A percentile compares a stretch with the other conserved stretches of the same genome.
These are phyloP conservation scores for Oncorhynchus tshawytscha DNA, from an alignment of 2,113 vertebrate genomes.

Conservation along the genomic window DNA sequence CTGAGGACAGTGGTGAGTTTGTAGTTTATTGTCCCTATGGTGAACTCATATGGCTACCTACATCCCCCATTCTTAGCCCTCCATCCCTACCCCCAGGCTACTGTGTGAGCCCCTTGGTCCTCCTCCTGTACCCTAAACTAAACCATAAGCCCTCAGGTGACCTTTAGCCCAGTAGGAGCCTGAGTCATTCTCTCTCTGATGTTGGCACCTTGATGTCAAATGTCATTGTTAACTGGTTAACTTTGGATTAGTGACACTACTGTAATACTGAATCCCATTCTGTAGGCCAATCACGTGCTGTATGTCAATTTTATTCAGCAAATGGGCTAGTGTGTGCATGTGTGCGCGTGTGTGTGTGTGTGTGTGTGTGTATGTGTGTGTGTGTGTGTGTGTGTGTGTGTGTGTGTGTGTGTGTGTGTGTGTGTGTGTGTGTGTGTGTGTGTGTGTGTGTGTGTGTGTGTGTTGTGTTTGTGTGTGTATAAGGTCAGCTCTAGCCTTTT, in stretches of 20 bases:
- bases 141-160: conserved; percentile 20
- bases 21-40: conserved; percentile 55
- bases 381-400: not conserved
- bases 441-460: too few species aligned
- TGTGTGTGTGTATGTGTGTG: not conserved
- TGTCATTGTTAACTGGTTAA: not conserved
- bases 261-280: too few species aligned
- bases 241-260: not conserved
- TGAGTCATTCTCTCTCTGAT: not conserved
- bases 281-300: not conserved
- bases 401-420: not conserved
- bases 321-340: conserved; percentile 3
- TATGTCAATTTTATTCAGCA: not conserved
- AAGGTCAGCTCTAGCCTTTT: too few species aligned
- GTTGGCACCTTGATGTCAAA: not conserved
- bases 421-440: not conserved
- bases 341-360: not conserved
- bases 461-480: not conserved
- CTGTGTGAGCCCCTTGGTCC: conserved; percentile 10
- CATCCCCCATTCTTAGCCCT: too few species aligned
- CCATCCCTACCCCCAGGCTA: conserved; percentile 12
- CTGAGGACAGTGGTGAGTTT: conserved; percentile 33
- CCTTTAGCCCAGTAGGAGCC: not conserved
- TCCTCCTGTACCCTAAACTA: conserved; percentile 10
- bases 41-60: conserved; percentile 20